Evolutionary conservation across 2,888 invertebrate species (phyloP), one percentile per base, ranked within the genome.

Genomic region (Amphipyra tragopoginis): DNA sequence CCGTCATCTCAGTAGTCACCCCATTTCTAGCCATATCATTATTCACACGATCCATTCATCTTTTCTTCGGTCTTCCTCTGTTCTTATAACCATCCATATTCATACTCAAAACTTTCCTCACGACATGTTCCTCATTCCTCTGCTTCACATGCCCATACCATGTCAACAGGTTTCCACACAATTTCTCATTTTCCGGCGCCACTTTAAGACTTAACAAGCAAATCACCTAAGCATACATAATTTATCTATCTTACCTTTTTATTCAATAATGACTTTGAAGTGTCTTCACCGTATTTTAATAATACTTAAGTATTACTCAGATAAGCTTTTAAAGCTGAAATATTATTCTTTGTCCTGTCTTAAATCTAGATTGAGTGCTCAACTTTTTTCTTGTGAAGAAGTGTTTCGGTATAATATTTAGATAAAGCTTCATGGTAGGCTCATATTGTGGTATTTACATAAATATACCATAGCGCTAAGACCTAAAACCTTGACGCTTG

Each of bases 381-480:
- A 70, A 54, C 6, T 73, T 44, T 51, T 52, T 67, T 42, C 50
- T 47, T 49, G 48, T 48, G 50, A 11, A 45, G 11, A 50, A 48
- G 55, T 50, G 60, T 62, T 57, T 60, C 57, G 10, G 74, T 53
- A 76, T 76, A 76, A 72, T 73, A 73, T 53, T 40, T 51, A 67
- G 54, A 79, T 77, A 74, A 79, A 74, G 61, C 60, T 70, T 70
- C 65, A 67, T 67, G 21, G 58, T 53, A 44, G 60, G 53, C 48
- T 55, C 57, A 67, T 67, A 63, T 63, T 50, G 52, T 33, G 26
- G 62, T 21, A 54, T 77, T 73, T 48, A 49, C 73, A 72, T 79
- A 69, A 79, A 65, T 79, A 72, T 61, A 43, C 57, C 49, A 38
- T 64, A 42, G 26, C 7, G 21, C 38, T 69, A 29, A 68, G 47